Percentiles rank a stretch among this genome's conserved stretches.
phyloP scores from a whole-genome alignment of 2,888 invertebrate genomes.

The Cantharis nigra region DNA sequence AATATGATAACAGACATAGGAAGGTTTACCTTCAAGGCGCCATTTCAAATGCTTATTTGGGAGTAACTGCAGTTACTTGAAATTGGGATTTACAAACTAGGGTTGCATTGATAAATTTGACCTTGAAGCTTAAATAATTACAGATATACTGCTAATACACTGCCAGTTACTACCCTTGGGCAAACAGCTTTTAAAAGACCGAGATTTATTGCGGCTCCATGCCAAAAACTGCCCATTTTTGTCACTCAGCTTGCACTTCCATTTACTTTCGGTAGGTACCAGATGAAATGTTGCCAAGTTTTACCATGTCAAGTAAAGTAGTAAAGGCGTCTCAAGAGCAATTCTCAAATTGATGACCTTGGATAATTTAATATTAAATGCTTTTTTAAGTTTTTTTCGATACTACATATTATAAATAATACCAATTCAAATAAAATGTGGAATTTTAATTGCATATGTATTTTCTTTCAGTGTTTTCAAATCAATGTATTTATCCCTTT shows the following conservation, averaged over 20 bases:
- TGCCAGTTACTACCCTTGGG: neutral
- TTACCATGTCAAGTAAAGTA: neutral
- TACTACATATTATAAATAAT: no score
- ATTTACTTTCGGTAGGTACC: neutral
- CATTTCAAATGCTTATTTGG: no score
- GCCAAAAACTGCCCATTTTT: neutral
- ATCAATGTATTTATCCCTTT: no score
- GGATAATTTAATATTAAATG: no score
- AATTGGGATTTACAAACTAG: neutral
- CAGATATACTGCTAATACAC: neutral
- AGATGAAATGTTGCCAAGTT: neutral
- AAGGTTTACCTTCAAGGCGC: no score
- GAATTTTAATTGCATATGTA: no score
- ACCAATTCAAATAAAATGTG: no score
- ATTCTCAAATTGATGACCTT: neutral
- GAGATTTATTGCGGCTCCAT: neutral
- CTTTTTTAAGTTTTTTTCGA: no score
- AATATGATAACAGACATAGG: neutral
- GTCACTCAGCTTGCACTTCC: neutral
- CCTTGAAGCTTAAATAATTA: neutral
- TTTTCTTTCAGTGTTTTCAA: no score
- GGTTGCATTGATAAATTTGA: neutral
- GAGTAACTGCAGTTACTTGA: no score
- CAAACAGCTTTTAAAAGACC: neutral
- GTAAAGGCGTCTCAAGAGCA: neutral